phyloP scores from a whole-genome alignment of 2,113 vertebrate species.

The Danionella cerebrum region DNA sequence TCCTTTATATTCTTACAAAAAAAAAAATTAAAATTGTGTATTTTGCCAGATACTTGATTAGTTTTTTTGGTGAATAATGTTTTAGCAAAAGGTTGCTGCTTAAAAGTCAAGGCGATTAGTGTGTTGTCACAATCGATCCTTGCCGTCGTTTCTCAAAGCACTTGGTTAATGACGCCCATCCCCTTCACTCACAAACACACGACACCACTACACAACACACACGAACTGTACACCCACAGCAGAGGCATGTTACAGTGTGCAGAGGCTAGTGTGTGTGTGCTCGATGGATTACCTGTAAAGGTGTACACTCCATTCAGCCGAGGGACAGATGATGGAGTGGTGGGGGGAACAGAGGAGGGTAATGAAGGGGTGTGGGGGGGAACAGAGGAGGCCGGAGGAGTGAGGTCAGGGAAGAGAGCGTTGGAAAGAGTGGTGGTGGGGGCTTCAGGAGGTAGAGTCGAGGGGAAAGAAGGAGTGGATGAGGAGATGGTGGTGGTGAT shows the following conservation, averaged over 20 bases:
- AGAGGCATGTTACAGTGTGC: not conserved
- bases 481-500: constrained; percentile 32
- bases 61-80: no score
- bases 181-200: not conserved
- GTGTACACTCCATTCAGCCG: constrained; percentile 61
- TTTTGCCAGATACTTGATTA: no score
- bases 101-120: not conserved
- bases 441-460: constrained; percentile 32
- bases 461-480: constrained; percentile 27
- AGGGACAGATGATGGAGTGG: constrained; percentile 54
- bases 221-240: not conserved
- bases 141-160: not conserved
- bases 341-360: constrained; percentile 30
- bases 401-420: not conserved
- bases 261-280: constrained; percentile 11
- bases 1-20: no score
- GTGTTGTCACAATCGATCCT: not conserved
- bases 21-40: no score
- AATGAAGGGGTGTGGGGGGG: not conserved
- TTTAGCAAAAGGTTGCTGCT: not conserved
- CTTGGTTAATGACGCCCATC: not conserved
- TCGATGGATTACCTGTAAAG: constrained; percentile 63
- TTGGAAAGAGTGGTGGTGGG: not conserved
- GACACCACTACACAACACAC: no score
- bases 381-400: not conserved